Evolutionary conservation across 92 coral and sea anemone species (phyloP).

Genomic region (Palythoa grandiflora): DNA sequence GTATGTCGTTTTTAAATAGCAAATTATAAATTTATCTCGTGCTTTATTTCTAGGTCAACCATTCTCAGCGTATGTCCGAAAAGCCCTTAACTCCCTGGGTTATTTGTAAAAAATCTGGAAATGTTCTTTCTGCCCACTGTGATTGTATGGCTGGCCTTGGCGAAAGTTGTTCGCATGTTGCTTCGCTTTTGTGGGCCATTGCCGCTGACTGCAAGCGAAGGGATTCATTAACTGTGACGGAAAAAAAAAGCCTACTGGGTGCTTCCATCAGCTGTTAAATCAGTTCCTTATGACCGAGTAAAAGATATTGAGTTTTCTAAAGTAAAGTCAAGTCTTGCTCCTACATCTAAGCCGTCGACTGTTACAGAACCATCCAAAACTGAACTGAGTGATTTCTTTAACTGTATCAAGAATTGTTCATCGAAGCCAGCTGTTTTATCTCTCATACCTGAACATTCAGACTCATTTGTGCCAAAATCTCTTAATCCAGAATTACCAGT

Average conservation of each 20-base stretch:
- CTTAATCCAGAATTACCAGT: conserved; percentile 56
- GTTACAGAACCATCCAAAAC: conserved; percentile 43
- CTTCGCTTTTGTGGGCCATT: conserved; percentile 11
- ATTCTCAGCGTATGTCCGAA: conserved; percentile 35
- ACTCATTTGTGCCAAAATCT: conserved; percentile 53
- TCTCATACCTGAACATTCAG: conserved; percentile 48
- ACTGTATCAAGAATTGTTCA: conserved; percentile 35
- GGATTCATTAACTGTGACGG: conserved; percentile 69
- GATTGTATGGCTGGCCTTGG: no score
- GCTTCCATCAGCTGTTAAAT: conserved; percentile 64
- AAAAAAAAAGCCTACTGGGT: neutral
- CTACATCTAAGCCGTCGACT: conserved; percentile 33
- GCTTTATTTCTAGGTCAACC: conserved; percentile 9
- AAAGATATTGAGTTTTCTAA: conserved; percentile 58
- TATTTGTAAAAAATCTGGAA: conserved; percentile 37
- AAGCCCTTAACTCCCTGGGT: conserved; percentile 56
- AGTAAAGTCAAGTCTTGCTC: neutral
- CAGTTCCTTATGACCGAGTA: conserved; percentile 66
- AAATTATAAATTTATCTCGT: neutral
- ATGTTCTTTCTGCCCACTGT: conserved; percentile 46
- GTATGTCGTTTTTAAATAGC: neutral
- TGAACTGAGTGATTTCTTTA: conserved; percentile 52
- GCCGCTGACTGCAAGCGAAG: conserved; percentile 31
- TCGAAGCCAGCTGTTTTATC: conserved; percentile 62
- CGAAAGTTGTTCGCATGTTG: no score